Conservation (phyloP, 2,113 vertebrate genomes). For the Brachyistius frenatus region DNA sequence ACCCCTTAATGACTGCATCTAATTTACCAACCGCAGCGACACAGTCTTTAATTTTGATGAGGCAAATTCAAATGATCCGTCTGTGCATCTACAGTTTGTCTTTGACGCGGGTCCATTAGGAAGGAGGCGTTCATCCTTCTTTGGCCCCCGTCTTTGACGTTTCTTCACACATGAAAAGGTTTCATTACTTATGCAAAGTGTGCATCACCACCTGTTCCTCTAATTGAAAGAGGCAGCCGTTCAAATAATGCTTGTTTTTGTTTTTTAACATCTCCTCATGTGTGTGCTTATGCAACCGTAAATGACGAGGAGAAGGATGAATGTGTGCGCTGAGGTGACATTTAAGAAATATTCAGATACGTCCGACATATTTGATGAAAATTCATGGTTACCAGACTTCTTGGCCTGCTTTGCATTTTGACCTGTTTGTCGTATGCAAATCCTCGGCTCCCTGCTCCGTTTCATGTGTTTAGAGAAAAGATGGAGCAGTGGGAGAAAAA, state of each 20-base stretch:
- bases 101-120: too few species aligned
- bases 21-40: too few species aligned
- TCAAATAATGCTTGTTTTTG: neutral
- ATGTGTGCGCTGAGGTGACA: neutral
- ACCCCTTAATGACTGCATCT: too few species aligned
- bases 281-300: neutral
- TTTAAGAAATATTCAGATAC: neutral
- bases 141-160: neutral
- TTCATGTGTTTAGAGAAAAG: neutral
- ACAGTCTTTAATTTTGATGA: too few species aligned
- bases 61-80: too few species aligned
- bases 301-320: neutral
- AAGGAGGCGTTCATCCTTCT: neutral
- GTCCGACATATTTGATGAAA: neutral
- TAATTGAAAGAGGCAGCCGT: neutral
- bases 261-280: neutral
- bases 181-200: neutral
- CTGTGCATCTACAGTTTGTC: too few species aligned
- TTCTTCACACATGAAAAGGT: too few species aligned
- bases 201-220: neutral
- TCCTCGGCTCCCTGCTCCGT: neutral
- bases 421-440: conserved; percentile 7
- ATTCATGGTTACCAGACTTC: neutral
- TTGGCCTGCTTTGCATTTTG: neutral
- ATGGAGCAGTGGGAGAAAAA: neutral